Evolutionary conservation across 2,888 invertebrate genomes (phyloP), one percentile per base, ranked within the genome.

Genomic region (Brachypalpus laphriformis): DNA sequence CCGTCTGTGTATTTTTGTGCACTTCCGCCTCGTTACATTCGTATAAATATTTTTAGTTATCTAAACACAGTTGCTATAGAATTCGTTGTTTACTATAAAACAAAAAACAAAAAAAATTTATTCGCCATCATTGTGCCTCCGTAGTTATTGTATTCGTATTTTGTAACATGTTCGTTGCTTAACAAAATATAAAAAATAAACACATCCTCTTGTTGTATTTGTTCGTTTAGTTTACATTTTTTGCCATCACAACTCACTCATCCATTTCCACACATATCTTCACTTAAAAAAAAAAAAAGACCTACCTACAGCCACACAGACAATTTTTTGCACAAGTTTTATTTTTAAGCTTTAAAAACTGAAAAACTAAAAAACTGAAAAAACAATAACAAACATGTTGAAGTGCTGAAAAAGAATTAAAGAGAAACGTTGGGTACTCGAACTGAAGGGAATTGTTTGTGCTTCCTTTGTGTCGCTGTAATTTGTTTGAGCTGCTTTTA

Each of bases 1-100:
- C 45, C 66, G 61, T 83, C 83, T 83, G 45, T 78, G 68, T 70
- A 47, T 80, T 80, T 65, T 83, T 70, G 56, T 83, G 74, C 74
- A 74, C 70, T 80, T 74, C 61, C 49, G 82, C 72, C 71, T 77
- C 77, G 70, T 77, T 77, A 61, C 59, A 34, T 61, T 31, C 18
- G 56, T 49, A 22, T 16, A 20, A 18, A 56, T 37, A 28, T 28
- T 14, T 66, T 37, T 49, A 31, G 11, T 47, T 34, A 49, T 28
- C 16, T 28, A 14, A 70, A 57, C 31, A 57, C 31, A 20, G 40
- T 56, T 56, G 9, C 9, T 70, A 56, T 54, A 54, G 66, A 56
- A 31, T 47, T 57, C 61, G 42, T 57, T 57, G 16, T 61, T 25
- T 14, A 11, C 1, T 40, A 25, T 9, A 34, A 16, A 16, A 37